These are phyloP conservation scores for Deilephila porcellus DNA, from an alignment of 2,888 invertebrate genomes.

Conservation along the genomic window DNA sequence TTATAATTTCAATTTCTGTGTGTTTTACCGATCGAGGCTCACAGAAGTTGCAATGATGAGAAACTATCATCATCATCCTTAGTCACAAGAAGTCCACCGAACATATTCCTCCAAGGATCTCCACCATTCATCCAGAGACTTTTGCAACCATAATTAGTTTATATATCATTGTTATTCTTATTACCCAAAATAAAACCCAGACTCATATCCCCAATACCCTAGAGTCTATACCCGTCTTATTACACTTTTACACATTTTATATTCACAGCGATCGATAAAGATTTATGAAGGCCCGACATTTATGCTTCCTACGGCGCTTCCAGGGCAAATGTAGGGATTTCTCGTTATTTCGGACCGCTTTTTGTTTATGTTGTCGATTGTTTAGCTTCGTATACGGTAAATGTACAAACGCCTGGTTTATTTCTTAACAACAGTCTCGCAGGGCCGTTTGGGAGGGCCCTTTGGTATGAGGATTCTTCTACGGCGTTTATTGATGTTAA, in stretches of 20 bases:
- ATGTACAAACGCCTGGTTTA: conserved; percentile 28
- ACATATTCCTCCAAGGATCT: no score
- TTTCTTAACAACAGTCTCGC: conserved; percentile 10
- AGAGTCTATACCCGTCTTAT: neutral
- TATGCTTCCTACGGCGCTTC: conserved; percentile 55
- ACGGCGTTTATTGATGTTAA: neutral
- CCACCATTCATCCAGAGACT: no score
- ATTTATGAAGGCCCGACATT: conserved; percentile 50
- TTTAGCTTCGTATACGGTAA: conserved; percentile 28
- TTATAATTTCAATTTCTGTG: no score
- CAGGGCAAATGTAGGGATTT: conserved; percentile 43
- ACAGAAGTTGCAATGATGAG: no score
- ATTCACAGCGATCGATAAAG: conserved; percentile 43
- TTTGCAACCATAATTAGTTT: no score
- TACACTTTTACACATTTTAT: conserved; percentile 4
- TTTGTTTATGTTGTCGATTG: conserved; percentile 31
- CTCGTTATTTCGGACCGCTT: conserved; percentile 20
- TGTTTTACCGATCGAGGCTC: no score
- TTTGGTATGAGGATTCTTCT: neutral
- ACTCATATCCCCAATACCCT: neutral
- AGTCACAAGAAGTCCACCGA: no score
- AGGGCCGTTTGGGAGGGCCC: no score
- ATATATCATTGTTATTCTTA: neutral
- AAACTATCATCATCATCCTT: no score
- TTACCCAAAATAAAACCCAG: neutral